phyloP scores from a whole-genome alignment of 2,797 vertebrate species.

The Dendrocincla tyrannina region DNA sequence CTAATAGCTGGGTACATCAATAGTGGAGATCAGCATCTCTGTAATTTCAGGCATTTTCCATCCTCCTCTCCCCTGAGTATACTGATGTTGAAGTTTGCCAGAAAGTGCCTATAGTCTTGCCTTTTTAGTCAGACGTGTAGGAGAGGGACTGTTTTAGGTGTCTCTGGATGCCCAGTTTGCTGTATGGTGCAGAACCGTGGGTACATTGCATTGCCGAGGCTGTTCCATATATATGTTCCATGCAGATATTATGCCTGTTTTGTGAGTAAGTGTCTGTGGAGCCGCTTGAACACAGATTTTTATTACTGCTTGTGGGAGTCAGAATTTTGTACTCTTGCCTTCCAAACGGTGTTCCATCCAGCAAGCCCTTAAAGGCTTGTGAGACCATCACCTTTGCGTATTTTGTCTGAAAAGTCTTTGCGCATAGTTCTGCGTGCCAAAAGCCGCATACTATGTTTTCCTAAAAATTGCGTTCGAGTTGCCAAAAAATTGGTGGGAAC shows the following conservation, averaged over 20 bases:
- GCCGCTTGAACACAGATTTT: constrained; percentile 13
- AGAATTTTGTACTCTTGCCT: constrained; percentile 17
- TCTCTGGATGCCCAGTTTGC: constrained; percentile 19
- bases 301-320: constrained; percentile 38
- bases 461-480: constrained; percentile 45
- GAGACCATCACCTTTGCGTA: constrained; percentile 61
- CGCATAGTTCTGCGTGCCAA: background rate
- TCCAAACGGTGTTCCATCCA: constrained; percentile 20
- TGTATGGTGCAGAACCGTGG: background rate
- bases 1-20: background rate
- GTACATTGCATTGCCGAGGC: background rate
- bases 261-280: constrained; percentile 17
- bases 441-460: constrained; percentile 59
- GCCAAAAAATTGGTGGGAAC: constrained; percentile 57
- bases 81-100: constrained; percentile 5
- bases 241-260: constrained; percentile 5
- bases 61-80: constrained; percentile 8
- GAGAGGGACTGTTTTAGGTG: background rate
- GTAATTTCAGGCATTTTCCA: constrained; percentile 54
- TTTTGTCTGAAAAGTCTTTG: constrained; percentile 56
- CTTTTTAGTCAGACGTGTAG: constrained; percentile 35
- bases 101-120: constrained; percentile 6
- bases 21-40: constrained; percentile 54
- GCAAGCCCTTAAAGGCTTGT: constrained; percentile 38
- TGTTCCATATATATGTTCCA: background rate